Conservation (phyloP, 2,113 vertebrate species). For the Uria lomvia region DNA sequence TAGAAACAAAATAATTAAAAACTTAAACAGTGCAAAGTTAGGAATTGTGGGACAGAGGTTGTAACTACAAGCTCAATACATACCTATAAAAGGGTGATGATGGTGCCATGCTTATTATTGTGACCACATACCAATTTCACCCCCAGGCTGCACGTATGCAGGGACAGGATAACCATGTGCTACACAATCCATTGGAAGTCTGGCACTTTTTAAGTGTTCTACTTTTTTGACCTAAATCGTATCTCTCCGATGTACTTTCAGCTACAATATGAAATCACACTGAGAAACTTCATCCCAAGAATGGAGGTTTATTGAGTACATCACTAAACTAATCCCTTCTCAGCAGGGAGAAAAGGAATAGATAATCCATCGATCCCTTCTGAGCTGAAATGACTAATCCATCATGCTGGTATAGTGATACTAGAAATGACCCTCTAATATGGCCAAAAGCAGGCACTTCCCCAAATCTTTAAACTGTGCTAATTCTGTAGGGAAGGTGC, state of each 20-base stretch:
- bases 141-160: rapidly evolving
- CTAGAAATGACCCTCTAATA: not conserved
- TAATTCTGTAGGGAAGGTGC: not conserved
- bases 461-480: not conserved
- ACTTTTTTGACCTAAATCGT: not conserved
- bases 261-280: not conserved
- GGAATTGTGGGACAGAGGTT: not conserved
- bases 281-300: not conserved
- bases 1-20: not conserved
- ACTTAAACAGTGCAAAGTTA: not conserved
- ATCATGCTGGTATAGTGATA: not conserved
- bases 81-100: not conserved
- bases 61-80: not conserved
- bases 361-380: not conserved
- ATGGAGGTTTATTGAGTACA: not conserved
- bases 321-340: not conserved
- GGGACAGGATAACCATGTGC: not conserved
- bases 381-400: not conserved
- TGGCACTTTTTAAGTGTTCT: not conserved
- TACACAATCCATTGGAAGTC: not conserved
- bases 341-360: not conserved
- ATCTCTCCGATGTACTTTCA: not conserved
- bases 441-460: not conserved
- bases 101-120: not conserved
- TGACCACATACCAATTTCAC: not conserved